Conservation (phyloP, 2,113 vertebrate genomes). For the Elephas maximus region DNA sequence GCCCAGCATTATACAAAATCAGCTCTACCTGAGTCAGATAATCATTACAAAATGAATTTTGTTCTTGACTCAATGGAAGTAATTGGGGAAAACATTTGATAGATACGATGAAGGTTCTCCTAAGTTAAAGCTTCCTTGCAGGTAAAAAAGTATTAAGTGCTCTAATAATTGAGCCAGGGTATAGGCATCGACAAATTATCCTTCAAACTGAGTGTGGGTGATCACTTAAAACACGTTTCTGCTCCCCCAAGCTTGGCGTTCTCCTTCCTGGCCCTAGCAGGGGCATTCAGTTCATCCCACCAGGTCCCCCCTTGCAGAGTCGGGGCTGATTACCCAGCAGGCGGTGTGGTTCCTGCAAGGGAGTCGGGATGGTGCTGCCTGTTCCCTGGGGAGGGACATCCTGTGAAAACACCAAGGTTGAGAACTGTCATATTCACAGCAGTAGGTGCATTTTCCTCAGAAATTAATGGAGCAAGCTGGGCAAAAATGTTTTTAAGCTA, state of each 20-base stretch:
- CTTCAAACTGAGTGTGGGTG: conserved; percentile 89
- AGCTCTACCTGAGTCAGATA: conserved; percentile 95
- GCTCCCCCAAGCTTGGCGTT: conserved; percentile 68
- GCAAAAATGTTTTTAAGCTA: conserved; percentile 92
- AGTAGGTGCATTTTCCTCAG: conserved; percentile 91
- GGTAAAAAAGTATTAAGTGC: conserved; percentile 89
- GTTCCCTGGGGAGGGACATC: conserved; percentile 91
- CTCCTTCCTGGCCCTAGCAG: conserved; percentile 83
- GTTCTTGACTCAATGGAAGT: conserved; percentile 89
- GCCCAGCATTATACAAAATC: conserved; percentile 93
- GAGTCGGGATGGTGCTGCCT: conserved; percentile 88
- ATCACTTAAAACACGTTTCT: conserved; percentile 82
- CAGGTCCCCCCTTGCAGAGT: conserved; percentile 79
- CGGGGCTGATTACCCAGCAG: conserved; percentile 89
- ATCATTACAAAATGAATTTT: conserved; percentile 97
- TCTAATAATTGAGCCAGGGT: conserved; percentile 89
- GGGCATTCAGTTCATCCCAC: conserved; percentile 83
- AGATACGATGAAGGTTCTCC: conserved; percentile 91
- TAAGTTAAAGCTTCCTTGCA: conserved; percentile 88
- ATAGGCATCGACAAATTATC: conserved; percentile 82
- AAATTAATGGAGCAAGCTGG: conserved; percentile 93
- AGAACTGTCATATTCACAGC: conserved; percentile 93
- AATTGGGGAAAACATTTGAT: conserved; percentile 91
- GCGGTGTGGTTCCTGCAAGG: conserved; percentile 86
- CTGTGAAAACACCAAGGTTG: conserved; percentile 92